Conservation (phyloP, 2,797 vertebrate genomes). For the Arctocebus calabarensis region DNA sequence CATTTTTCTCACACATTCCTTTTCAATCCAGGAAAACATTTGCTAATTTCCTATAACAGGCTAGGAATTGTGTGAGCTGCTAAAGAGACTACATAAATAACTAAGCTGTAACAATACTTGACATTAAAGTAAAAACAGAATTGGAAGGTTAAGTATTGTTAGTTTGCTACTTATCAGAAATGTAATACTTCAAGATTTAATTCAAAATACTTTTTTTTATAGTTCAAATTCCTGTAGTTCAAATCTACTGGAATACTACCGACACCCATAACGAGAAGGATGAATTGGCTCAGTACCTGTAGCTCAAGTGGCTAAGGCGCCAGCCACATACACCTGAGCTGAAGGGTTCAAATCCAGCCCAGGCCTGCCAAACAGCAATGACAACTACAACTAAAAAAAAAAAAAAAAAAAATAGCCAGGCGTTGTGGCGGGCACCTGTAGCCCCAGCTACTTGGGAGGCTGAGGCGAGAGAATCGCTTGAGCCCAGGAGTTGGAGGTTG, state of each 20-base stretch:
- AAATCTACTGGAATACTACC: not conserved
- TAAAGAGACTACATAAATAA: constrained; percentile 53
- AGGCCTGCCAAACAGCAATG: too few relatives aligned
- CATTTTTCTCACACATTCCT: not conserved
- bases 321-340: too few relatives aligned
- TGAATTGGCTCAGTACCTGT: not conserved
- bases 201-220: constrained; percentile 27
- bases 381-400: too few relatives aligned
- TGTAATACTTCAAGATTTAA: constrained; percentile 7
- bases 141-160: constrained; percentile 6
- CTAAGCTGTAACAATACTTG: not conserved
- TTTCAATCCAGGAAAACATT: constrained; percentile 3
- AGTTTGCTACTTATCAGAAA: not conserved
- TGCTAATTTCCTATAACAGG: constrained; percentile 20
- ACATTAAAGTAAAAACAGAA: constrained; percentile 60
- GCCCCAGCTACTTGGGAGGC: too few relatives aligned
- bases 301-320: too few relatives aligned
- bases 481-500: too few relatives aligned
- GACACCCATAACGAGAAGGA: not conserved
- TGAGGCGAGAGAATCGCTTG: too few relatives aligned
- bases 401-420: too few relatives aligned
- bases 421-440: too few relatives aligned
- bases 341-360: too few relatives aligned
- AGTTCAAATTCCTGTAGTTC: not conserved
- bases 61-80: constrained; percentile 34